Base-by-base conservation (phyloP, 92 coral and sea anemone genomes). In the Meandrina meandrites region DNA sequence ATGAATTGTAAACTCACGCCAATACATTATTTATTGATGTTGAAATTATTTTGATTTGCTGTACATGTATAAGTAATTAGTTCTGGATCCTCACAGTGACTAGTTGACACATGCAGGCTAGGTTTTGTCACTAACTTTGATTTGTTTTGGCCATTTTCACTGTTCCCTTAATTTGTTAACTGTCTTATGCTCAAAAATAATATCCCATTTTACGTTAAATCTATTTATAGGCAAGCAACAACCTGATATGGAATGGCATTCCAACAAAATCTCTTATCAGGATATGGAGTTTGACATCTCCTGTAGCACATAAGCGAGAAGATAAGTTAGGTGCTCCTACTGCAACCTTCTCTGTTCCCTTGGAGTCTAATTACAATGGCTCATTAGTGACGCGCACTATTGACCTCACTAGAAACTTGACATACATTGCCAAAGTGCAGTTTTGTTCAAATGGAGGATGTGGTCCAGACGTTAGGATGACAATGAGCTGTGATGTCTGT, bases 371-470 rank as follows among this genome's bases (percentile, higher is more conserved):
- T 78, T 85, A 64, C 45, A 85, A 76, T 76, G 88, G 83, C 30
- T 76, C 88, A 6, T 62, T 85, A 17, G 17, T 76, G 27, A 45
- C 48, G 1, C 13, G 15, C 68, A 42, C 88, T 16, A 14, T 85
- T 6, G 67, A 78, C 51, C 82, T 85, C 13, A 32, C 24, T 18
- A 45, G 47, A 18, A 17, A 28, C 21, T 22, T 1, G 22, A 85
- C 21, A 6, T 47, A 60, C 76, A 27, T 14, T 12, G 75, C 40
- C 24, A 36, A 18, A 42, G 37, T 85, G 75, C 62, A 45, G 88
- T 77, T 64, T 62, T 85, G 88, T 85, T 60, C 88, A 31, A 77
- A 62, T 30, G 88, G 82, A 19, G 88, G 88, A 12, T 85, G 88
- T 64, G 88, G 83, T 34, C 76, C 76, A 16, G 22, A 51, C 5